A percentile compares a stretch with the other conserved stretches of the same genome.
Conservation (phyloP, 2,888 invertebrate genomes). For the Andrena hattorfiana region DNA sequence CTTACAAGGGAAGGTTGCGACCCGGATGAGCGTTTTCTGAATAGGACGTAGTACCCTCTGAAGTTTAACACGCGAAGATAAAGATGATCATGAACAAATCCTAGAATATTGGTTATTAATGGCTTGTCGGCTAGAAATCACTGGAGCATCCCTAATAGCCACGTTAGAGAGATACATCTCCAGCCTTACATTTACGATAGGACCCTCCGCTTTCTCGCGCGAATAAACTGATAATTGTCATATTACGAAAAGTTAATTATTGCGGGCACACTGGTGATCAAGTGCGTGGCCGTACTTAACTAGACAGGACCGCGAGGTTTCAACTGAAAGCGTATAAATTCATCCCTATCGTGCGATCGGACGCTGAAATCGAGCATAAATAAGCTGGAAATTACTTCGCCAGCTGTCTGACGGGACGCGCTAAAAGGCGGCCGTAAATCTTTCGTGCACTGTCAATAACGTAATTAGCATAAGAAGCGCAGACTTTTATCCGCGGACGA, state of each 20-base stretch:
- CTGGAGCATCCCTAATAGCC: too few relatives aligned
- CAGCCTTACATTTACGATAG: too few relatives aligned
- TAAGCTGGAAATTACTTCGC: conserved; percentile 32
- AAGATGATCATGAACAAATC: neutral
- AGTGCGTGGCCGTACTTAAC: neutral
- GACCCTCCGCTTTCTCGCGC: neutral
- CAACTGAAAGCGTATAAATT: conserved; percentile 44
- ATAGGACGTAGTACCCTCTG: too few relatives aligned
- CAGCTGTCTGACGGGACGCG: conserved; percentile 42
- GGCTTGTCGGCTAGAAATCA: too few relatives aligned
- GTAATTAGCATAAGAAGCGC: conserved; percentile 52
- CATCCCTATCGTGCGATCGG: conserved; percentile 43
- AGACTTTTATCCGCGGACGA: conserved; percentile 53
- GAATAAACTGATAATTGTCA: neutral
- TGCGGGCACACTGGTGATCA: conserved; percentile 12
- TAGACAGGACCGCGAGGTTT: conserved; percentile 32
- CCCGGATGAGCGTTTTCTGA: conserved; percentile 1
- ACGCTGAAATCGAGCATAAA: conserved; percentile 48
- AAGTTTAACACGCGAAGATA: neutral
- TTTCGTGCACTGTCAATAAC: conserved; percentile 52
- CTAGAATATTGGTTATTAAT: neutral
- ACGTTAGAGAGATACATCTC: too few relatives aligned
- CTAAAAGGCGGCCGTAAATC: conserved; percentile 50
- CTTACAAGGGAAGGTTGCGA: conserved; percentile 1
- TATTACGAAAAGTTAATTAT: conserved; percentile 19